A percentile compares a stretch with the other conserved stretches of the same genome.
These are phyloP conservation scores for Ommatoiulus sabulosus DNA, from an alignment of 2,888 invertebrate species.

Conservation along the genomic window DNA sequence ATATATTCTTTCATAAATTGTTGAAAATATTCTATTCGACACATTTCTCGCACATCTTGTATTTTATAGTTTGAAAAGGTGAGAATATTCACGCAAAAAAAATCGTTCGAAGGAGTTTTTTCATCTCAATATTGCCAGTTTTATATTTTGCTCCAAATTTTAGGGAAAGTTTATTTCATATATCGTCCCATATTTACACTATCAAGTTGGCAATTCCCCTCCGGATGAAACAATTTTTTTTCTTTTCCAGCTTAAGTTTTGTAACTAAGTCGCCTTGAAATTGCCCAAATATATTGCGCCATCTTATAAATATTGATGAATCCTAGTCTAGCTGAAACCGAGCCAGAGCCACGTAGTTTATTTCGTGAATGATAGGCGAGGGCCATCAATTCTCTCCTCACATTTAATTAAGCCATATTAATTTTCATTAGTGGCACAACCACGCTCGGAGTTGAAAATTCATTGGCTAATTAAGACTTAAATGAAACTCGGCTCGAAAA, in stretches of 20 bases:
- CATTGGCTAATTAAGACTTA: neutral
- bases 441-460: neutral
- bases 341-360: neutral
- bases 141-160: neutral
- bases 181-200: neutral
- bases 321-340: neutral
- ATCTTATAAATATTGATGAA: slow-evolving; percentile 1
- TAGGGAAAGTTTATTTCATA: neutral
- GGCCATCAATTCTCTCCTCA: neutral
- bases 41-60: too few relatives aligned
- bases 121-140: too few relatives aligned
- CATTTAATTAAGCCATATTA: neutral
- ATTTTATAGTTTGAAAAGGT: too few relatives aligned
- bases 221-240: neutral
- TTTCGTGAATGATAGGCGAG: neutral
- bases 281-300: neutral
- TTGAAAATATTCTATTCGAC: too few relatives aligned
- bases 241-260: neutral
- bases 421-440: neutral
- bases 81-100: too few relatives aligned
- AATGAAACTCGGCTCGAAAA: neutral
- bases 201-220: neutral
- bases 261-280: neutral
- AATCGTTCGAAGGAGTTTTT: too few relatives aligned
- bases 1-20: too few relatives aligned